Evolutionary conservation across 2,113 vertebrate genomes (phyloP).

Genomic region (Cyanoderma ruficeps): DNA sequence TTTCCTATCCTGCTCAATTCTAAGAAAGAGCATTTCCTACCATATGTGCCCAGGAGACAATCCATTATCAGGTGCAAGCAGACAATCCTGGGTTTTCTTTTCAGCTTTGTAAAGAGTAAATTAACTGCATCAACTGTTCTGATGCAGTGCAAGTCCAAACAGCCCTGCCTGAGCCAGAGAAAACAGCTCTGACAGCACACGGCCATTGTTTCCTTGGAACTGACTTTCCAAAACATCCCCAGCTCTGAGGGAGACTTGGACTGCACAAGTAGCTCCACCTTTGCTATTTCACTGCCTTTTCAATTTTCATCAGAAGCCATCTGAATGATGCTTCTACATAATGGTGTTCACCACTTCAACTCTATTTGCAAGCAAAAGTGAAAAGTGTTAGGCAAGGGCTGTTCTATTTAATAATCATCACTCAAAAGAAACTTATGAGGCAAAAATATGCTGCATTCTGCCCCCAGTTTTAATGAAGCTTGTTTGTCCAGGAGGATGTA

Average conservation of each 20-base stretch:
- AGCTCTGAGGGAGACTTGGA: background rate
- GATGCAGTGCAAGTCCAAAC: background rate
- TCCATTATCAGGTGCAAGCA: background rate
- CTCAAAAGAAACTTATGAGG: background rate
- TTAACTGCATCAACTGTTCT: constrained; percentile 15
- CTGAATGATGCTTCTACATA: background rate
- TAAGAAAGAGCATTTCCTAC: background rate
- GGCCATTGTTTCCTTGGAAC: constrained; percentile 29
- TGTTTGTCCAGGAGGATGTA: background rate
- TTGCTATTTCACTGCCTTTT: background rate
- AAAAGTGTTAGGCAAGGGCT: background rate
- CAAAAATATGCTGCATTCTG: background rate
- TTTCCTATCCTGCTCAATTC: background rate
- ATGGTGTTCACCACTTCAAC: background rate
- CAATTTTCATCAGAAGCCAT: background rate
- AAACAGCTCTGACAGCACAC: constrained; percentile 16
- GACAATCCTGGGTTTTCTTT: background rate
- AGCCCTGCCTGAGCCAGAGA: background rate
- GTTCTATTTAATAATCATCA: background rate
- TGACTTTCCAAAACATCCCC: constrained; percentile 27
- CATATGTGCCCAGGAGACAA: background rate
- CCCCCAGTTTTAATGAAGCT: background rate
- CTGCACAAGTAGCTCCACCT: background rate
- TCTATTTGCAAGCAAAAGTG: background rate
- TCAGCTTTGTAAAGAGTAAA: constrained; percentile 18